phyloP scores from a whole-genome alignment of 2,888 invertebrate genomes.

The Cryptophagus acutangulus region DNA sequence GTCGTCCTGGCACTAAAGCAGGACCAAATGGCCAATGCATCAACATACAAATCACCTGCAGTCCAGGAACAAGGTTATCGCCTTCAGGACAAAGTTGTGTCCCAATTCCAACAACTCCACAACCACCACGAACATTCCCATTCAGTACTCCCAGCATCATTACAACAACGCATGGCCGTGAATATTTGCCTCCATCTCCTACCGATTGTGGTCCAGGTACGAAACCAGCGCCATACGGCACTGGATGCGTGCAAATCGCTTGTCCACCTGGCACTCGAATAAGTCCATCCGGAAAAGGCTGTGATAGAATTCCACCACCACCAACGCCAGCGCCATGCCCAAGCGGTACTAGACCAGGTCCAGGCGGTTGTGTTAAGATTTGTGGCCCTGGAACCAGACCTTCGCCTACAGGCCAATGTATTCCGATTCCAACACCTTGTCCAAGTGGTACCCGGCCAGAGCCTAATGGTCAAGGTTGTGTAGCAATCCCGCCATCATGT shows the following conservation, averaged over 20 bases:
- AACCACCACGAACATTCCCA: background rate
- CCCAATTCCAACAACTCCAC: background rate
- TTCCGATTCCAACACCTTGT: constrained; percentile 7
- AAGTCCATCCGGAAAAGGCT: constrained; percentile 15
- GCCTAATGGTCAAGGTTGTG: constrained; percentile 7
- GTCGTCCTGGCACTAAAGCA: constrained; percentile 13
- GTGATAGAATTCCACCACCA: constrained; percentile 20
- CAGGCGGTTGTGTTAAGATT: constrained; percentile 25
- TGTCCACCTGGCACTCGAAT: constrained; percentile 12
- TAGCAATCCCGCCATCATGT: constrained; percentile 15
- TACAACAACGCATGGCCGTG: background rate
- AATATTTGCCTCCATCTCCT: too few species aligned
- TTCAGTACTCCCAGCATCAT: background rate
- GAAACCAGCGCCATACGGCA: constrained; percentile 11
- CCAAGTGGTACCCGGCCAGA: background rate
- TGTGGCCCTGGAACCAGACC: constrained; percentile 19
- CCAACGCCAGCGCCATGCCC: constrained; percentile 23
- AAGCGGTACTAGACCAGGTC: constrained; percentile 24
- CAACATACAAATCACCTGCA: background rate
- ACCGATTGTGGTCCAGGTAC: constrained; percentile 18
- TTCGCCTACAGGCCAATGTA: background rate
- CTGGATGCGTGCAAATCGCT: too few species aligned
- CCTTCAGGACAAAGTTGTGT: background rate
- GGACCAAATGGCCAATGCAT: constrained; percentile 16
- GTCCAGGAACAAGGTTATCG: background rate